phyloP scores from a whole-genome alignment of 1,140 invertebrate genomes.

The Sarcophaga peregrina region DNA sequence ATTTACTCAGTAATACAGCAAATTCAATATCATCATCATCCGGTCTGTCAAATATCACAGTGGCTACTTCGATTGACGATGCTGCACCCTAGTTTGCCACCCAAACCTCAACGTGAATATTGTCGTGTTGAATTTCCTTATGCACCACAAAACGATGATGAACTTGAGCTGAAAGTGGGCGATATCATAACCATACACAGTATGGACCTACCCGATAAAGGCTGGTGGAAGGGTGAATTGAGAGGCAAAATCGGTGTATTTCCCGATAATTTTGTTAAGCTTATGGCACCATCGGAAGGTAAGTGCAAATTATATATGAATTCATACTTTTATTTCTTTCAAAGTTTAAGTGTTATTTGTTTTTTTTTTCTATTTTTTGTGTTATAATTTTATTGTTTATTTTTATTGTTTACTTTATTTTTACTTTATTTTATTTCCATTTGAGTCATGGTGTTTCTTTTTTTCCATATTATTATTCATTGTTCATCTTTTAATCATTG shows the following conservation, averaged over 20 bases:
- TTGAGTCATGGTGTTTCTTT: not conserved
- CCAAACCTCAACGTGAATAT: slow-evolving; percentile 76
- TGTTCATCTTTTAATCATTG: slow-evolving; percentile 4
- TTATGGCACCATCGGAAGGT: slow-evolving; percentile 69
- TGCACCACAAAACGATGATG: slow-evolving; percentile 91
- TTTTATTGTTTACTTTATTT: not conserved
- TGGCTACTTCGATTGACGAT: slow-evolving; percentile 43
- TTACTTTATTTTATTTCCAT: slow-evolving; percentile 20
- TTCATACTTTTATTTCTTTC: not conserved
- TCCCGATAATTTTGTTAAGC: slow-evolving; percentile 95
- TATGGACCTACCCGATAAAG: slow-evolving; percentile 90
- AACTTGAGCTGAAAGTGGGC: slow-evolving; percentile 88
- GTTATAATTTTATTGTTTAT: slow-evolving; percentile 29
- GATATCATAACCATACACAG: slow-evolving; percentile 89
- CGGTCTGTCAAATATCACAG: slow-evolving; percentile 15
- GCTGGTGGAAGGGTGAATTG: slow-evolving; percentile 97
- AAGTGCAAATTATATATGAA: slow-evolving; percentile 49
- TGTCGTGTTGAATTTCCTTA: slow-evolving; percentile 92
- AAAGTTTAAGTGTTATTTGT: not conserved
- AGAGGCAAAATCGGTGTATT: slow-evolving; percentile 91
- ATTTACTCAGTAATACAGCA: slow-evolving; percentile 44
- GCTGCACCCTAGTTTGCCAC: slow-evolving; percentile 69
- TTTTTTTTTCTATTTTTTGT: slow-evolving; percentile 15
- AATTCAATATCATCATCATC: slow-evolving; percentile 35
- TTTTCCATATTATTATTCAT: not conserved